Conservation (phyloP, 2,888 invertebrate genomes). For the Celastrina argiolus region DNA sequence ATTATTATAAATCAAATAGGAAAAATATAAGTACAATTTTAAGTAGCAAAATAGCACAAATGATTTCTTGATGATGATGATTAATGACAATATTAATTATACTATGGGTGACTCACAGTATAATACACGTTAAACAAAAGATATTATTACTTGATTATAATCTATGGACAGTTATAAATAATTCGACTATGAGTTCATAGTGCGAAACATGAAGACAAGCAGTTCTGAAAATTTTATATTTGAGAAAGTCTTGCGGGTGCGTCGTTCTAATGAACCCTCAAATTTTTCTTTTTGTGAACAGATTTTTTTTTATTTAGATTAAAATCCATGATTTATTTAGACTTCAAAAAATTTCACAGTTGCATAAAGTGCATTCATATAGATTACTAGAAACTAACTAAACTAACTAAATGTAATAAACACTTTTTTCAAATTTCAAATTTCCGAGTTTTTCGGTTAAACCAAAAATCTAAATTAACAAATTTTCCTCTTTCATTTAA, state of each 20-base stretch:
- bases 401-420: too few species aligned
- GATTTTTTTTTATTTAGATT: too few species aligned
- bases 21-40: neutral
- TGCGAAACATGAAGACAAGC: neutral
- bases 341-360: too few species aligned
- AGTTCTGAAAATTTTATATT: neutral
- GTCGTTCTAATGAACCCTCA: too few species aligned
- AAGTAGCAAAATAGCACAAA: neutral
- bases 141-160: neutral
- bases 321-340: too few species aligned
- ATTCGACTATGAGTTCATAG: neutral
- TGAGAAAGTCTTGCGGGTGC: neutral
- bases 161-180: neutral
- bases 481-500: neutral
- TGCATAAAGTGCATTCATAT: too few species aligned
- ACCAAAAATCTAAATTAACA: too few species aligned
- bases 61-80: neutral
- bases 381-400: too few species aligned
- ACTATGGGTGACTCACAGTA: neutral
- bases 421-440: too few species aligned
- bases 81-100: neutral
- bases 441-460: too few species aligned
- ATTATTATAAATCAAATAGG: neutral
- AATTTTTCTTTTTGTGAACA: too few species aligned
- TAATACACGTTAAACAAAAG: slow-evolving; percentile 4